These are phyloP conservation scores for Campoletis sonorensis DNA, from an alignment of 1,140 invertebrate species.

Conservation along the genomic window DNA sequence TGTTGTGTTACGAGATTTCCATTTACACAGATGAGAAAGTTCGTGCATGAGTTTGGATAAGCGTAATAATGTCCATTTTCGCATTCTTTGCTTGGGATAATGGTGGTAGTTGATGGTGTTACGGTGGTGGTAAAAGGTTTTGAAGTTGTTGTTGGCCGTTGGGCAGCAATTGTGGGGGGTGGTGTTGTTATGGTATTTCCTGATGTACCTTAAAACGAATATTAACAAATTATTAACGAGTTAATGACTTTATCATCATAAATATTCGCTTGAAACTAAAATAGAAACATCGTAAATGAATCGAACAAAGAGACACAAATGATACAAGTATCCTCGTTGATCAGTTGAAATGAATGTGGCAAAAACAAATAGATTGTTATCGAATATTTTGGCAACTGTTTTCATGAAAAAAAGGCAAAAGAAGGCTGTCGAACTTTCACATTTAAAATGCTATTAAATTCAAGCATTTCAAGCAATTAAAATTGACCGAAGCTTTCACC, in stretches of 20 bases:
- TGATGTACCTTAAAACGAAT: not conserved
- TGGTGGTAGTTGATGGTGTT: conserved; percentile 48
- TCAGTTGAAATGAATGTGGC: too few species aligned
- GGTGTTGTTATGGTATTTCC: not conserved
- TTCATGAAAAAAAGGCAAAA: too few species aligned
- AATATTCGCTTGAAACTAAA: too few species aligned
- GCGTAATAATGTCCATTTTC: conserved; percentile 76
- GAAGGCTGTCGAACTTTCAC: too few species aligned
- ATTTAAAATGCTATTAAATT: too few species aligned
- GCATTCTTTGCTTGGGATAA: conserved; percentile 64
- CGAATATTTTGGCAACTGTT: too few species aligned
- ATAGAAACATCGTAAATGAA: too few species aligned
- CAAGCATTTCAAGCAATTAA: conserved; percentile 19
- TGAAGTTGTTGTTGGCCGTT: conserved; percentile 21
- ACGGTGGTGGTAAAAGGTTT: conserved; percentile 39
- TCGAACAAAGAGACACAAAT: too few species aligned
- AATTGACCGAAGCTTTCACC: conserved; percentile 1
- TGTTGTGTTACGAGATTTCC: conserved; percentile 80
- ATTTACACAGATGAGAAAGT: conserved; percentile 85
- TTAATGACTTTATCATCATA: too few species aligned
- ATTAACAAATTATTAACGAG: not conserved
- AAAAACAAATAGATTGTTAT: too few species aligned
- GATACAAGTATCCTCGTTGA: too few species aligned
- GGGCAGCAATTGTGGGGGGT: conserved; percentile 6
- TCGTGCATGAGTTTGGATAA: conserved; percentile 78